Evolutionary conservation across 2,888 invertebrate species (phyloP).

Genomic region (Meghimatium bilineatum): DNA sequence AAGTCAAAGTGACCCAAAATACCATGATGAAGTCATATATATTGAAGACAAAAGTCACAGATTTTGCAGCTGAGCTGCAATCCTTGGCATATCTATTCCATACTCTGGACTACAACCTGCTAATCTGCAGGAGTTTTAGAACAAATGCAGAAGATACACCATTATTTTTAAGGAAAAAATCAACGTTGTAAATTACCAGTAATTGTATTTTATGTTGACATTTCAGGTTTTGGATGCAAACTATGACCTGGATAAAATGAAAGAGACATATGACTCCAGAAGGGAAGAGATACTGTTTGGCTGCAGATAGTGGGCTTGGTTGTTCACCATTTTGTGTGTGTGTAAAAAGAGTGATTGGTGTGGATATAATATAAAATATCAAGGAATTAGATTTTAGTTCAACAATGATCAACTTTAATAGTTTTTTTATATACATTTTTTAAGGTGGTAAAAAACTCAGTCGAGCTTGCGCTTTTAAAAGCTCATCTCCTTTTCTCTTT

Average conservation of each 20-base stretch:
- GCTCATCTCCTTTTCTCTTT: no score
- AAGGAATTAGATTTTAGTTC: neutral
- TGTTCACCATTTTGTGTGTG: neutral
- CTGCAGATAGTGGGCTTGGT: slow-evolving; percentile 48
- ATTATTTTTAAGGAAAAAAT: no score
- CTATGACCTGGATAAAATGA: slow-evolving; percentile 73
- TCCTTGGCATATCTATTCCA: no score
- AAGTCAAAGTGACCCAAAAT: no score
- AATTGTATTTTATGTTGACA: neutral
- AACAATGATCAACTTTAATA: neutral
- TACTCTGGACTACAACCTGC: no score
- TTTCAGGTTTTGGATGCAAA: slow-evolving; percentile 78
- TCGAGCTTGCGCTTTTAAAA: no score
- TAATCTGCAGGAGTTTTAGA: no score
- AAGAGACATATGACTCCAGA: slow-evolving; percentile 66
- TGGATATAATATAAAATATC: neutral
- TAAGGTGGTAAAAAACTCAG: neutral
- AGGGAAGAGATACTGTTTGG: slow-evolving; percentile 69
- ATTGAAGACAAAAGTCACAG: no score
- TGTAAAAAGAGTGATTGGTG: neutral
- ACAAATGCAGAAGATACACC: no score
- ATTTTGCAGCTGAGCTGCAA: no score
- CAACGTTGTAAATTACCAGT: no score
- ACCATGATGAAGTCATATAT: no score
- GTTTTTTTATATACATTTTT: neutral